These are phyloP conservation scores for Melanotaenia duboulayi DNA, from an alignment of 2,113 vertebrate genomes.

Conservation along the genomic window DNA sequence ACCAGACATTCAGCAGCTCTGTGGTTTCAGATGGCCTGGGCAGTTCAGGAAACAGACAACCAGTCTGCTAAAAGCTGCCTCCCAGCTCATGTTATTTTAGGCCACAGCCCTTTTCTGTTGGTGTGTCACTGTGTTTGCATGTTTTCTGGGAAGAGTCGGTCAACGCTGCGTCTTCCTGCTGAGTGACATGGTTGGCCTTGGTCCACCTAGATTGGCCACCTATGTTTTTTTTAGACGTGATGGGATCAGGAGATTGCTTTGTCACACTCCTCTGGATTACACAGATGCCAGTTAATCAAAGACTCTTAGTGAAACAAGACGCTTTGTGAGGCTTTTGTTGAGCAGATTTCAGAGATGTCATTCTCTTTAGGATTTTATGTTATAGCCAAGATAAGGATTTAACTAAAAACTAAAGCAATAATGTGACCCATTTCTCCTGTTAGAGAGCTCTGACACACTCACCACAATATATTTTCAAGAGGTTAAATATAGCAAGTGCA, in stretches of 20 bases:
- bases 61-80: conserved; percentile 59
- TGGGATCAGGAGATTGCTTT: conserved; percentile 55
- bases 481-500: conserved; percentile 58
- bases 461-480: conserved; percentile 18
- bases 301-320: conserved; percentile 43
- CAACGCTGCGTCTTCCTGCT: conserved; percentile 44
- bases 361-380: not conserved
- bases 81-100: conserved; percentile 71
- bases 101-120: conserved; percentile 44
- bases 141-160: conserved; percentile 46
- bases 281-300: conserved; percentile 58
- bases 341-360: conserved; percentile 23
- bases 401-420: not conserved
- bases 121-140: conserved; percentile 51
- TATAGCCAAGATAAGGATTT: not conserved
- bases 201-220: conserved; percentile 42
- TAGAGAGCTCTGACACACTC: conserved; percentile 17
- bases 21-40: conserved; percentile 47
- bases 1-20: conserved; percentile 62
- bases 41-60: conserved; percentile 70
- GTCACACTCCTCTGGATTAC: conserved; percentile 73
- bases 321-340: conserved; percentile 30
- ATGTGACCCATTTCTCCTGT: conserved; percentile 10
- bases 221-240: conserved; percentile 37
- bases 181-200: conserved; percentile 45